Conservation (phyloP, 2,888 invertebrate genomes). For the Xestia ashworthii region DNA sequence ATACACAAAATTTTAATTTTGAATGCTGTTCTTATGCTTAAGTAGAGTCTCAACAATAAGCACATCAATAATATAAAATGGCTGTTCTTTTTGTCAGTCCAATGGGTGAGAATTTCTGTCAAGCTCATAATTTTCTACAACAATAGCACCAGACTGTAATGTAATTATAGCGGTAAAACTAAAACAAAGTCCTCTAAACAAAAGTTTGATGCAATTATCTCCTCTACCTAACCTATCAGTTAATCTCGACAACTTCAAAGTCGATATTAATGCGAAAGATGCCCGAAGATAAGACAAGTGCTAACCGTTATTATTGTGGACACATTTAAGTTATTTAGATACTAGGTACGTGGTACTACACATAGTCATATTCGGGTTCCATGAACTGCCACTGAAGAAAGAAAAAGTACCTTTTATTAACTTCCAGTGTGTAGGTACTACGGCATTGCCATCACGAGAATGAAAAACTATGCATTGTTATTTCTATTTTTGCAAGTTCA, state of each 20-base stretch:
- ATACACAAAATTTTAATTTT: not conserved
- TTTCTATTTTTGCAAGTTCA: constrained; percentile 72
- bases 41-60: not conserved
- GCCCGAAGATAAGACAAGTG: constrained; percentile 2
- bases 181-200: not conserved
- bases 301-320: not conserved
- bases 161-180: constrained; percentile 15
- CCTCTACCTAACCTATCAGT: not conserved
- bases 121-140: constrained; percentile 5
- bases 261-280: constrained; percentile 1
- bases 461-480: constrained; percentile 34
- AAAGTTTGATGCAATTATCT: constrained; percentile 20
- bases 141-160: constrained; percentile 11
- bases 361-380: not conserved
- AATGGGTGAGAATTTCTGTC: not conserved
- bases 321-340: not conserved
- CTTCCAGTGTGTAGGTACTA: not conserved
- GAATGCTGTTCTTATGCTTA: not conserved
- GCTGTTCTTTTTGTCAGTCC: not conserved
- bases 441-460: constrained; percentile 3
- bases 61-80: not conserved
- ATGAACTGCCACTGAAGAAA: not conserved
- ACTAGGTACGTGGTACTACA: not conserved
- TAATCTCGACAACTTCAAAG: constrained; percentile 15
- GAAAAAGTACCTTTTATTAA: constrained; percentile 5